Evolutionary conservation across 1,140 invertebrate species (phyloP).

Genomic region (Ceratosolen fusciceps): DNA sequence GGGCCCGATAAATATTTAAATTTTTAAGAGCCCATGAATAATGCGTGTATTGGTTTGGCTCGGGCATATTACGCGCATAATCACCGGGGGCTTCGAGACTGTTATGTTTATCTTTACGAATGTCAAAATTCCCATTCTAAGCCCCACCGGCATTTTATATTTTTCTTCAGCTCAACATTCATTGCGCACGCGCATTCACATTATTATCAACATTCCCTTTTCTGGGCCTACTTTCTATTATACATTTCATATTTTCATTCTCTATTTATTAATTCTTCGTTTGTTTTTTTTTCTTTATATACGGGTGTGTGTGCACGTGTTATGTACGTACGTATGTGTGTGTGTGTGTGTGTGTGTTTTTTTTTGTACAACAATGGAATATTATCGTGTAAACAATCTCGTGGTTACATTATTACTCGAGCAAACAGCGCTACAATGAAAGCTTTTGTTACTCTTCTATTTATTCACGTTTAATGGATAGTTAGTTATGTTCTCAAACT

Average conservation of each 20-base stretch:
- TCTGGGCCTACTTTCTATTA: background rate
- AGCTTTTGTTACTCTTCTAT: too few species aligned
- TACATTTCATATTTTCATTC: background rate
- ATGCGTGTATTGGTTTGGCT: background rate
- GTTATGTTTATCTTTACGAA: constrained; percentile 1
- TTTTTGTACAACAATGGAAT: too few species aligned
- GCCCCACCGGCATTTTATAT: background rate
- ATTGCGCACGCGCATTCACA: too few species aligned
- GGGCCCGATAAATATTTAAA: background rate
- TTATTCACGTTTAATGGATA: too few species aligned
- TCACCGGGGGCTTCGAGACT: background rate
- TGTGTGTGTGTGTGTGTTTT: too few species aligned
- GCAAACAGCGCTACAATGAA: background rate
- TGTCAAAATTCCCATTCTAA: background rate
- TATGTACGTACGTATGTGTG: too few species aligned
- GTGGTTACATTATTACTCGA: background rate
- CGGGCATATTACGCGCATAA: background rate
- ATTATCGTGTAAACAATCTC: background rate
- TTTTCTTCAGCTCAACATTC: background rate
- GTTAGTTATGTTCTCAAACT: too few species aligned
- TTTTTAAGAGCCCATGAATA: background rate
- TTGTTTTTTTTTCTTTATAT: too few species aligned
- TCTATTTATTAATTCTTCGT: too few species aligned
- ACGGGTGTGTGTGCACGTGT: too few species aligned
- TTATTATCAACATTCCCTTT: background rate